Evolutionary conservation across 2,888 invertebrate species (phyloP), one percentile per base, ranked within the genome.

Genomic region (Ormyrus nitidulus): DNA sequence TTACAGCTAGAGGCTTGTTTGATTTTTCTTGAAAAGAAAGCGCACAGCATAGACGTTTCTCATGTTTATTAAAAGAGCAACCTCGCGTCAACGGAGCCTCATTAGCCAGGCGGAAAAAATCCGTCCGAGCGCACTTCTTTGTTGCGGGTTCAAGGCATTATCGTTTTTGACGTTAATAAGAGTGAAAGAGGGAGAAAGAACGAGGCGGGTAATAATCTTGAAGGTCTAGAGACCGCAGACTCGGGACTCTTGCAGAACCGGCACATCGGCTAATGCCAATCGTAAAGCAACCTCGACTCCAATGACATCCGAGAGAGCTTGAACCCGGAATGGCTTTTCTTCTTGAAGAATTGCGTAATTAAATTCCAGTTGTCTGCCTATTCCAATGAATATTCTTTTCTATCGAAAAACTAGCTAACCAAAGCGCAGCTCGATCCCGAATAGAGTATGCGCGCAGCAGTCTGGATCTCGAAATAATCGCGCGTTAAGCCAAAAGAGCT

Each of bases 81-180:
- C 62, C 62, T 54, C n/a, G 64, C 72, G 49, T 34, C 34, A 34
- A 34, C 34, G 53, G 13, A 53, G 48, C 6, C 68, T 73, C 72
- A 34, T 73, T 68, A 72, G 54, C 53, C 58, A 48, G 6, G 44
- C 1, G 9, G 51, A 53, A 77, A 64, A 54, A 56, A 66, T 73
- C 51, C 49, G 34, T 46, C 62, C 53, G 68, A 69, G 61, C 56
- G 49, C 62, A 69, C 58, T 69, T 74, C 72, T 80, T 76, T 72
- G 72, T 66, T 72, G 76, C 76, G 76, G 61, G 73, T 34, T 68
- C 68, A 48, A 70, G 49, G 49, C 10, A 59, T 56, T 62, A 46
- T 61, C 64, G 49, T 62, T 54, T 34, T 58, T 48, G 51, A 53
- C 58, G 56, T 56, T 73, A 79, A 79, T 73, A 69, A 73, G 61